These are phyloP conservation scores for Indicator maculatus DNA, from an alignment of 2,113 vertebrate genomes.

Conservation along the genomic window DNA sequence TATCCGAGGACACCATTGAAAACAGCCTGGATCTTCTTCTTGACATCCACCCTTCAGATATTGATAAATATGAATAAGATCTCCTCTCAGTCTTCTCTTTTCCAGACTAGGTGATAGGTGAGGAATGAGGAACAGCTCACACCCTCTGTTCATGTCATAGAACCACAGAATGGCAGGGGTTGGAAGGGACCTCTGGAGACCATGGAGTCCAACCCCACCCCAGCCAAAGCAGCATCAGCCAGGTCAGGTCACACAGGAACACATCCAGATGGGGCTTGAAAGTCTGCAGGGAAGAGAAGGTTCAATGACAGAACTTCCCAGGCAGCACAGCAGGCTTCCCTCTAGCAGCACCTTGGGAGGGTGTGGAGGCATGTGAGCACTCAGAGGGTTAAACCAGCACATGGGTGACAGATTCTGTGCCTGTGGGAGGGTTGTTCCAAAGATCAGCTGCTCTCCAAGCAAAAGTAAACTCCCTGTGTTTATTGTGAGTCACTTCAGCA, in stretches of 20 bases:
- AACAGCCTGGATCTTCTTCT: no score
- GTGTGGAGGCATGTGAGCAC: background rate
- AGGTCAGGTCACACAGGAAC: no score
- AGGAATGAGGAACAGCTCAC: background rate
- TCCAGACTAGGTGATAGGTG: background rate
- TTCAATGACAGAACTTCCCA: background rate
- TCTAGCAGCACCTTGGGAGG: background rate
- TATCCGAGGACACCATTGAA: no score
- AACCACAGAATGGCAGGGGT: no score
- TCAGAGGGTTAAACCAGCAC: conserved; percentile 44
- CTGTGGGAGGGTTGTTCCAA: conserved; percentile 60
- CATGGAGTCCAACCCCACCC: no score
- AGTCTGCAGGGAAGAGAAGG: no score
- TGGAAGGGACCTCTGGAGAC: no score
- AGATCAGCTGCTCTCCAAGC: conserved; percentile 65
- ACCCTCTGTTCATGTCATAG: background rate
- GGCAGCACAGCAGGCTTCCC: background rate
- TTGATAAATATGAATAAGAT: no score
- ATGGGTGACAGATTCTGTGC: conserved; percentile 5
- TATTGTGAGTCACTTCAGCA: conserved; percentile 65
- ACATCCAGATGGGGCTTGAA: no score
- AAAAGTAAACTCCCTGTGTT: conserved; percentile 65
- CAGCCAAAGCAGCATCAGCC: no score
- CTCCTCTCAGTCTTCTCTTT: no score
- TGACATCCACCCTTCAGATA: no score